phyloP scores from a whole-genome alignment of 2,888 invertebrate genomes.

The Lycocerus yunnanus region DNA sequence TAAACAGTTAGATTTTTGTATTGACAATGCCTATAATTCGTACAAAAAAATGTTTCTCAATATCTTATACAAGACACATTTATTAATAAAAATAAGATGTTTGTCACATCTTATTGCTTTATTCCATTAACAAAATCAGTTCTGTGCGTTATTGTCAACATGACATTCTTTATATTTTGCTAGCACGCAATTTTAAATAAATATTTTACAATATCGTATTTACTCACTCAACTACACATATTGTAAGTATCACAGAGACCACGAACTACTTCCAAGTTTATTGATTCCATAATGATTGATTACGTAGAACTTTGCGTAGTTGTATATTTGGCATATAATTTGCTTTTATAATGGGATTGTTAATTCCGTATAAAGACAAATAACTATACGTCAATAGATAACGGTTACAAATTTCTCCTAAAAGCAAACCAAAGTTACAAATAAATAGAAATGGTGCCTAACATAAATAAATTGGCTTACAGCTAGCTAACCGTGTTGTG shows the following conservation, averaged over 20 bases:
- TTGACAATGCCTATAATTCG: not conserved
- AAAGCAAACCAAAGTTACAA: conserved; percentile 30
- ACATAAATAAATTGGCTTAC: conserved; percentile 49
- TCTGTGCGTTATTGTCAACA: not conserved
- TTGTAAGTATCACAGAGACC: not conserved
- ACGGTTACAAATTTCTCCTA: conserved; percentile 28
- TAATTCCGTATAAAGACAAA: conserved; percentile 30
- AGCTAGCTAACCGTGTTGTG: conserved; percentile 50
- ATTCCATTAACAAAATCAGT: conserved; percentile 2
- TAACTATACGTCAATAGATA: conserved; percentile 24
- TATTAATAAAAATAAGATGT: not conserved
- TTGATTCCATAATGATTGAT: not conserved
- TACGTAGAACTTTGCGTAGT: not conserved
- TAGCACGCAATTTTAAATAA: not conserved
- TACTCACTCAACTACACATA: not conserved
- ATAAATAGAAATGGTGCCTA: conserved; percentile 44
- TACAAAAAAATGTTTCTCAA: not conserved
- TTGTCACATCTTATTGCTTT: conserved; percentile 1
- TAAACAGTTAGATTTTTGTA: not conserved
- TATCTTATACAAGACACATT: not conserved
- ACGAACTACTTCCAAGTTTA: not conserved
- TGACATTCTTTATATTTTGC: not conserved
- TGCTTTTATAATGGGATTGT: conserved; percentile 15
- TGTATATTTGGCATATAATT: conserved; percentile 2
- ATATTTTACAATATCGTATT: not conserved